Evolutionary conservation across 1,140 invertebrate species (phyloP).

Genomic region (Neodiprion fabricii): DNA sequence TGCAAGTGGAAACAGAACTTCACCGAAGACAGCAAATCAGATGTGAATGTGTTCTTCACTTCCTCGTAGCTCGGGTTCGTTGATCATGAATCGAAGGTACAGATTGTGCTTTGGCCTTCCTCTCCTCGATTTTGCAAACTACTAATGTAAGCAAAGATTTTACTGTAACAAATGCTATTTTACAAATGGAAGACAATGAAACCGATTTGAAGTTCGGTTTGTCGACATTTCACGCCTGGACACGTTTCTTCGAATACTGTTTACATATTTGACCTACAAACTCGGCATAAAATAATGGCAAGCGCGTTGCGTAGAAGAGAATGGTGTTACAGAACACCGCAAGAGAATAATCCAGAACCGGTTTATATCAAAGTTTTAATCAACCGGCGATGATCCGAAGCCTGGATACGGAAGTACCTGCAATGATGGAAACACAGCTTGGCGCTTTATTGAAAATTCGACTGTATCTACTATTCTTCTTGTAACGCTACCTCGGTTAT

Average conservation of each 20-base stretch:
- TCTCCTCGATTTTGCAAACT: constrained; percentile 33
- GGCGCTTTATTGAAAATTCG: too few relatives aligned
- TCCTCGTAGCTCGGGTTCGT: too few relatives aligned
- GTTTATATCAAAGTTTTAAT: constrained; percentile 28
- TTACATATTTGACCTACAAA: constrained; percentile 39
- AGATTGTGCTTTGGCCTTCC: too few relatives aligned
- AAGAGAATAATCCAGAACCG: constrained; percentile 44
- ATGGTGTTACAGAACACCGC: constrained; percentile 27
- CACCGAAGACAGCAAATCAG: too few relatives aligned
- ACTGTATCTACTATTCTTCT: too few relatives aligned
- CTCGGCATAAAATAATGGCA: constrained; percentile 26
- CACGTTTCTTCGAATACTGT: constrained; percentile 41
- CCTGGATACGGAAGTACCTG: too few relatives aligned
- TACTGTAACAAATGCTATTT: constrained; percentile 35
- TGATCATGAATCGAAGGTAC: too few relatives aligned
- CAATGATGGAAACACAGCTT: too few relatives aligned
- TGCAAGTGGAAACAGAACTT: too few relatives aligned
- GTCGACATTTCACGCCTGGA: constrained; percentile 44
- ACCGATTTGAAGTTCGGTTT: constrained; percentile 39
- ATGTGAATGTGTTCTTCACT: too few relatives aligned
- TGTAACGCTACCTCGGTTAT: too few relatives aligned
- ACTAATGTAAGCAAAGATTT: constrained; percentile 39
- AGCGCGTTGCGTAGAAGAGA: constrained; percentile 25
- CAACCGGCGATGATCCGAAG: constrained; percentile 31
- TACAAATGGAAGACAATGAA: constrained; percentile 13